Percentiles rank a stretch among this genome's conserved stretches.
These are phyloP conservation scores for Aix galericulata DNA, from an alignment of 2,113 vertebrate species.

Conservation along the genomic window DNA sequence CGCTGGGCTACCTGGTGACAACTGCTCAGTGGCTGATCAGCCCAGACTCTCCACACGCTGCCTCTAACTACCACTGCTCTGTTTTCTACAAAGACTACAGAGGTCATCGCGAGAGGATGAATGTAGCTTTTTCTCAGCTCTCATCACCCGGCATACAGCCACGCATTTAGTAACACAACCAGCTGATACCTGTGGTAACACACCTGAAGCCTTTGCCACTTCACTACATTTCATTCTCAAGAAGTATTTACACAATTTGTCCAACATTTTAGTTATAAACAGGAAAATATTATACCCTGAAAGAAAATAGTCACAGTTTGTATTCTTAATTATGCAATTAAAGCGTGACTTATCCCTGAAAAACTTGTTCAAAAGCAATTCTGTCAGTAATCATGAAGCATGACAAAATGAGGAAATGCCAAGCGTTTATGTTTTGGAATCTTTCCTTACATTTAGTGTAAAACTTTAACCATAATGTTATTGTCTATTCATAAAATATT, in stretches of 20 bases:
- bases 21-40: neutral
- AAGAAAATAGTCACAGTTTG: neutral
- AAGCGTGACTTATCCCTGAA: neutral
- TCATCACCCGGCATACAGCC: neutral
- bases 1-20: neutral
- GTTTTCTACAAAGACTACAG: neutral
- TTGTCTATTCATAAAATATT: neutral
- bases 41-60: rapidly evolving
- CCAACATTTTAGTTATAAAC: neutral
- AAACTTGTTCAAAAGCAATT: neutral
- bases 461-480: neutral
- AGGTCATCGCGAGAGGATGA: neutral
- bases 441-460: neutral
- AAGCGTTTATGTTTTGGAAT: neutral
- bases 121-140: neutral
- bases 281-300: neutral
- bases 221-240: neutral
- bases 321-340: neutral
- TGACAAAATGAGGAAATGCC: neutral
- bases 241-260: neutral
- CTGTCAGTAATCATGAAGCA: rapidly evolving
- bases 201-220: neutral
- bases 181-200: neutral
- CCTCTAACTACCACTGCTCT: neutral
- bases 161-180: neutral